A percentile compares a stretch with the other conserved stretches of the same genome.
Conservation (phyloP, 2,113 vertebrate species). For the Perccottus glenii region DNA sequence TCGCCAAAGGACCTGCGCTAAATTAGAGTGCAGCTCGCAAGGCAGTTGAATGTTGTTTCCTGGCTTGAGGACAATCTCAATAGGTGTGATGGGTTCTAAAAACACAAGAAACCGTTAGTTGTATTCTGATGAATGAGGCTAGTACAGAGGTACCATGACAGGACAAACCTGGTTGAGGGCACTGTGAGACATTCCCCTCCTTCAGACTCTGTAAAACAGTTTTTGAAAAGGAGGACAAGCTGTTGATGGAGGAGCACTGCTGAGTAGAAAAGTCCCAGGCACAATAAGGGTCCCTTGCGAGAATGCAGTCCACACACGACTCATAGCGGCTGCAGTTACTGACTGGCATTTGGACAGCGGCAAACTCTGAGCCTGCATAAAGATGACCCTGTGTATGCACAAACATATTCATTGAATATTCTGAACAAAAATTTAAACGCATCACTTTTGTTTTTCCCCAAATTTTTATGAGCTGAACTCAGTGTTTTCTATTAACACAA, state of each 20-base stretch:
- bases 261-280: constrained; percentile 62
- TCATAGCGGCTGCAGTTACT: constrained; percentile 71
- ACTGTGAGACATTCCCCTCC: constrained; percentile 70
- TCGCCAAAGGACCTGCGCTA: constrained; percentile 72
- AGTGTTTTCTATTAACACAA: too few relatives aligned
- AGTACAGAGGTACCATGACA: background rate
- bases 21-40: constrained; percentile 72
- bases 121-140: background rate
- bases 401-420: background rate
- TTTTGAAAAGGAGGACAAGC: accelerated
- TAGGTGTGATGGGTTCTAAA: constrained; percentile 56
- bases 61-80: constrained; percentile 43
- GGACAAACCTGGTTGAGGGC: constrained; percentile 67
- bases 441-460: too few relatives aligned
- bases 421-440: background rate
- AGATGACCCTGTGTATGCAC: constrained; percentile 69
- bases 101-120: background rate
- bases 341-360: constrained; percentile 76
- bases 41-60: constrained; percentile 69
- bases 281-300: constrained; percentile 82
- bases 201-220: constrained; percentile 75
- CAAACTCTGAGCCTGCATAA: constrained; percentile 72
- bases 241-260: constrained; percentile 46
- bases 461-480: too few relatives aligned
- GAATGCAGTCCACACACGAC: constrained; percentile 77